Percentiles rank a stretch among this genome's conserved stretches.
Conservation (phyloP, 1,140 invertebrate species). For the Aphaenogaster ashmeadi region DNA sequence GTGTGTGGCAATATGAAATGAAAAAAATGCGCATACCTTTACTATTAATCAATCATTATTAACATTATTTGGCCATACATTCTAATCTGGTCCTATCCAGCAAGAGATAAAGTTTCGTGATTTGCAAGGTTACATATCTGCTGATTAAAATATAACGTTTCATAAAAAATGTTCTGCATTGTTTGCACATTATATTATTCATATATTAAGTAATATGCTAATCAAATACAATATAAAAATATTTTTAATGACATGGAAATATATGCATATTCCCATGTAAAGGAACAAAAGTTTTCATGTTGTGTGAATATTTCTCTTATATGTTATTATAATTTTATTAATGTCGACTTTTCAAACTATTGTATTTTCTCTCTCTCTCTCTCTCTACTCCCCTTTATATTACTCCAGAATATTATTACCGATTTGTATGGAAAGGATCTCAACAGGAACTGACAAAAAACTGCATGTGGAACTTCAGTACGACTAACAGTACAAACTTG, state of each 20-base stretch:
- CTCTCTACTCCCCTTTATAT: neutral
- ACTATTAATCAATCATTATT: conserved; percentile 37
- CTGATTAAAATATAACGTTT: conserved; percentile 11
- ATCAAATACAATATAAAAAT: neutral
- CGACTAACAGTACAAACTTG: conserved; percentile 50
- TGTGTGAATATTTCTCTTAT: neutral
- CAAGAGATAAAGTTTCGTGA: conserved; percentile 17
- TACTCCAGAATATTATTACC: neutral
- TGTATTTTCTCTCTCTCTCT: neutral
- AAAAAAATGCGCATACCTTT: conserved; percentile 7
- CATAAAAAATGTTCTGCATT: neutral
- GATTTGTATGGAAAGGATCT: conserved; percentile 42
- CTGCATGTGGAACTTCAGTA: conserved; percentile 15
- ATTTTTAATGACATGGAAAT: neutral
- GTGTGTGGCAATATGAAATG: neutral
- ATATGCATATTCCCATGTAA: neutral
- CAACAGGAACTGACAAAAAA: conserved; percentile 55
- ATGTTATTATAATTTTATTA: conserved; percentile 2
- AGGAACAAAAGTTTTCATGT: conserved; percentile 18
- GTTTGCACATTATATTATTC: conserved; percentile 7
- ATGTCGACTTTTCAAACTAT: conserved; percentile 3
- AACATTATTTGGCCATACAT: conserved; percentile 5
- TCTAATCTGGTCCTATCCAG: conserved; percentile 37
- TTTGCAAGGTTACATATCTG: neutral
- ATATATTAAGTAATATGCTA: neutral